Base-by-base conservation (phyloP, 2,113 vertebrate species). In the Siniperca knerii region DNA sequence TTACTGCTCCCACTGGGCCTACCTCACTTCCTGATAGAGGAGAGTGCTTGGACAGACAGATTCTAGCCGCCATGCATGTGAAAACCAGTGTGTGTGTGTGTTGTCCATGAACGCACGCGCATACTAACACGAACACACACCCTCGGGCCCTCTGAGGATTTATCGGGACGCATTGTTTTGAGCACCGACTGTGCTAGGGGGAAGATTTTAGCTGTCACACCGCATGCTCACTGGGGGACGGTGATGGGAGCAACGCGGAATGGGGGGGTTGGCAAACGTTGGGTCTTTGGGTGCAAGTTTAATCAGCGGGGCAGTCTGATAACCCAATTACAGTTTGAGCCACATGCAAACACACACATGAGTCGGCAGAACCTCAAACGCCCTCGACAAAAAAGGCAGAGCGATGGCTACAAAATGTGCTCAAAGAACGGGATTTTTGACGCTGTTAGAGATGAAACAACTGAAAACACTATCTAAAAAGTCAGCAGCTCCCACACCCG, bases 41-140 rank as follows among this genome's bases (percentile, higher is more conserved):
- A 96, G 96, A 98, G 97, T 96, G 97, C 97, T 97, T 97, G 97
- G 97, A 96, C 91, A 84, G 86, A 97, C 97, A 97, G 95, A 98
- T 97, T 97, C 96, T 95, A 6, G 95, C 86, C 46, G 25, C 75
- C 73, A 77, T 77, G 79, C 60, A 25, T 92, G 88, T 90, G 77
- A 90, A 84, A 78, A 44, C 18, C 37, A 4, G 44, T 15, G 44
- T 48, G 81, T 64, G 73, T 75, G 77, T 83, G 83, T 33, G 82
- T 74, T 21, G 72, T 69, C 69, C 67, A 50, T 21, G 35, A 4
- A 79, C 46, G 35, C 81, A 83, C 42, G 8, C 44, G 15, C 81
- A 25, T 13, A 10, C 74, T 74, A 44, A 79, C 69, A 29, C 33
- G 60, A 61, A 81, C 86, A 75, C 76, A 76, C 52, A 75, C 85